Conservation (phyloP, 2,888 invertebrate species). For the Mythimna lalbum region DNA sequence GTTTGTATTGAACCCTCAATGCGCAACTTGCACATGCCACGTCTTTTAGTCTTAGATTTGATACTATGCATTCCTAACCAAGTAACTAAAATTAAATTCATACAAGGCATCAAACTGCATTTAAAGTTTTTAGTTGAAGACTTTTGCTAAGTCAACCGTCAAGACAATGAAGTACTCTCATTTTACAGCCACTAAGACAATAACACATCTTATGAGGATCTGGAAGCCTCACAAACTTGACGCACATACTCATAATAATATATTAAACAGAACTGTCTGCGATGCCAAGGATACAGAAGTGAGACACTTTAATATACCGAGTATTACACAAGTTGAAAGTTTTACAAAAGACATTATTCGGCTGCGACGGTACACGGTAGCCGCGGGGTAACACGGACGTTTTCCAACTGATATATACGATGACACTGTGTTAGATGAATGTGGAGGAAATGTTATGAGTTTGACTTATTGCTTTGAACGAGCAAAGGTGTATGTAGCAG, state of each 20-base stretch:
- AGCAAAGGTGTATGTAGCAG: not conserved
- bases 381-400: slow-evolving; percentile 51
- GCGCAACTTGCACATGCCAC: too few relatives aligned
- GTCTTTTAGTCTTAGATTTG: too few relatives aligned
- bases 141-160: not conserved
- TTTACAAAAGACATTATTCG: slow-evolving; percentile 69
- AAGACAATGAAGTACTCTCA: not conserved
- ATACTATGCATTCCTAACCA: too few relatives aligned
- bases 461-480: slow-evolving; percentile 35
- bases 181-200: slow-evolving; percentile 7
- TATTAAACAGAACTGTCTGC: slow-evolving; percentile 61
- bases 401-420: slow-evolving; percentile 55
- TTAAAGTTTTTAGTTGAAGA: not conserved
- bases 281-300: slow-evolving; percentile 44
- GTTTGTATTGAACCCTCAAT: too few relatives aligned
- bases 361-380: slow-evolving; percentile 56
- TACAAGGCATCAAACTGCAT: not conserved
- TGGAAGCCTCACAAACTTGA: slow-evolving; percentile 38
- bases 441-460: slow-evolving; percentile 34
- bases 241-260: slow-evolving; percentile 52
- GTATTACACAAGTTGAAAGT: slow-evolving; percentile 64
- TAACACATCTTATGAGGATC: slow-evolving; percentile 5
- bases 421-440: slow-evolving; percentile 51
- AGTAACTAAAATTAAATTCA: too few relatives aligned
- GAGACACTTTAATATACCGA: slow-evolving; percentile 63